A percentile compares a stretch with the other conserved stretches of the same genome.
Evolutionary conservation across 64 coral and sea anemone species (phyloP).

Genomic region (Cladopsammia gracilis): DNA sequence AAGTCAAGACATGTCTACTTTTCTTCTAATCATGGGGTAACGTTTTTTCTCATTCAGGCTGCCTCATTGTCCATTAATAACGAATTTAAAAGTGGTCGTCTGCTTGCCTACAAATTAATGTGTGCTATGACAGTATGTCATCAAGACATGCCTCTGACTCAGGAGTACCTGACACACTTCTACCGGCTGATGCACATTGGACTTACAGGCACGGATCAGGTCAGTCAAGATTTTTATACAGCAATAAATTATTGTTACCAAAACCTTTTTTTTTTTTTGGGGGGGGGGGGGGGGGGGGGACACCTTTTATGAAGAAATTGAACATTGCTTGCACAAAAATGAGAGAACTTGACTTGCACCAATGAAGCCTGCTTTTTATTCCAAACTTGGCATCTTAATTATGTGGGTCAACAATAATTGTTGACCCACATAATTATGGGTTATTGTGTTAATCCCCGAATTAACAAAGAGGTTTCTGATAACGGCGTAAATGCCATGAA

Average conservation of each 20-base stretch:
- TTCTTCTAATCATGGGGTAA: not conserved
- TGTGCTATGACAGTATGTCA: slow-evolving; percentile 90
- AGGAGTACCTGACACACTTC: slow-evolving; percentile 96
- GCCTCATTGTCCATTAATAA: slow-evolving; percentile 75
- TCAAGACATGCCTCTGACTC: slow-evolving; percentile 86
- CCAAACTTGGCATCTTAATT: too few relatives aligned
- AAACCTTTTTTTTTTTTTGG: not conserved
- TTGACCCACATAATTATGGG: too few relatives aligned
- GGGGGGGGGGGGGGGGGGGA: not conserved
- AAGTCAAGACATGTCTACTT: too few relatives aligned
- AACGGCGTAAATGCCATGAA: too few relatives aligned
- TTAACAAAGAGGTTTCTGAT: too few relatives aligned
- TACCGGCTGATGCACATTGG: slow-evolving; percentile 95
- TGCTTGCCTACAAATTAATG: slow-evolving; percentile 95
- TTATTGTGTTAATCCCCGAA: too few relatives aligned
- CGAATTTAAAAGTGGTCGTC: slow-evolving; percentile 93
- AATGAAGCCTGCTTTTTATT: too few relatives aligned
- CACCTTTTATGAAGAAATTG: too few relatives aligned
- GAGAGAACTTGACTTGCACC: too few relatives aligned
- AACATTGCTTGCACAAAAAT: too few relatives aligned
- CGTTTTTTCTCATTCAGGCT: slow-evolving; percentile 49
- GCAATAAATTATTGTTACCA: too few relatives aligned
- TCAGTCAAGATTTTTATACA: not conserved
- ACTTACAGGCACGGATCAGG: slow-evolving; percentile 96
- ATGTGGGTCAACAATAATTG: too few relatives aligned